Percentiles rank a stretch among this genome's conserved stretches.
Evolutionary conservation across 23 tunicate genomes (phyloP).

Genomic region (Diplosoma virens): DNA sequence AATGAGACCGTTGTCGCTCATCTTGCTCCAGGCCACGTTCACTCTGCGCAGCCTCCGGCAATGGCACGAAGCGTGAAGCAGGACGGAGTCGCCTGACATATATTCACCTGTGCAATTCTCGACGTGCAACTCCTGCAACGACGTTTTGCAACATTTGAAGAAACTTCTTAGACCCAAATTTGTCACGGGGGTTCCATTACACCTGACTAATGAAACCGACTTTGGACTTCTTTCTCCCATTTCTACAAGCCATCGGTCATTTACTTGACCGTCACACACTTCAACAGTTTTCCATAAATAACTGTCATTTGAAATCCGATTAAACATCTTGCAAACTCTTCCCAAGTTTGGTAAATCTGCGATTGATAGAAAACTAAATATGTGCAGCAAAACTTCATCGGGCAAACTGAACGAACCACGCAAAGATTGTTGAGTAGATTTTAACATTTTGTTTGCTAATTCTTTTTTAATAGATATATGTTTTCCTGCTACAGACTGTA

Average conservation of each 20-base stretch:
- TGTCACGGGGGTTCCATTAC: conserved; percentile 38
- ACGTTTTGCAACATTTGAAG: conserved; percentile 40
- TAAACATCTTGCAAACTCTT: conserved; percentile 51
- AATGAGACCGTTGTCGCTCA: conserved; percentile 63
- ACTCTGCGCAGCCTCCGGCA: conserved; percentile 36
- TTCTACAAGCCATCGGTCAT: conserved; percentile 22
- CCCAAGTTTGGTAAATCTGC: conserved; percentile 35
- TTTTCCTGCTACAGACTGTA: too few species aligned
- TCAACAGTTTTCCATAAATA: conserved; percentile 44
- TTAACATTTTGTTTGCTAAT: too few species aligned
- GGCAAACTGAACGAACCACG: conserved; percentile 12
- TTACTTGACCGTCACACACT: conserved; percentile 10
- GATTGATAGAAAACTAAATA: conserved; percentile 42
- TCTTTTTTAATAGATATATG: too few species aligned
- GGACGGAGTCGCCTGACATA: conserved; percentile 57
- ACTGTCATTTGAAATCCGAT: conserved; percentile 37
- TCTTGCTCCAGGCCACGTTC: conserved; percentile 57
- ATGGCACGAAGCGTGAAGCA: conserved; percentile 63
- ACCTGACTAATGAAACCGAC: conserved; percentile 10
- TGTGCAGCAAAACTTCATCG: conserved; percentile 53
- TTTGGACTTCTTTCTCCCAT: conserved; percentile 35
- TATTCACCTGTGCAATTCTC: conserved; percentile 34
- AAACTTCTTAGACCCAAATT: conserved; percentile 41
- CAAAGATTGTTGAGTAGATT: too few species aligned
- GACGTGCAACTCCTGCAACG: conserved; percentile 31